A percentile compares a stretch with the other conserved stretches of the same genome.
phyloP scores from a whole-genome alignment of 1,140 invertebrate species.

The Panagrolaimus sp. region DNA sequence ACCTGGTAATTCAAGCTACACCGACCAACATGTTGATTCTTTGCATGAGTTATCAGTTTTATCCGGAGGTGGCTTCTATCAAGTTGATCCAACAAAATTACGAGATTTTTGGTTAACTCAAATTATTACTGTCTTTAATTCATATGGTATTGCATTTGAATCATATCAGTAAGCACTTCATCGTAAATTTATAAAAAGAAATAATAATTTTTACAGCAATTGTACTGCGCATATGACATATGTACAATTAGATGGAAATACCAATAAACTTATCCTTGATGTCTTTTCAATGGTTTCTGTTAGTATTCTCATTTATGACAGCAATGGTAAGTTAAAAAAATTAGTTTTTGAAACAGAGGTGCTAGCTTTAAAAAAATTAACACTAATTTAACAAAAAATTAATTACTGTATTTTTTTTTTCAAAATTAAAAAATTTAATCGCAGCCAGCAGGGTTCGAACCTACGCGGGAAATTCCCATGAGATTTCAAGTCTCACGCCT shows the following conservation, averaged over 20 bases:
- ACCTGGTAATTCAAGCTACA: not conserved
- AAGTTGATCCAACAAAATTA: not conserved
- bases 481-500: no score
- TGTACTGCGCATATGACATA: not conserved
- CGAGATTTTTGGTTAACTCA: not conserved
- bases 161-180: not conserved
- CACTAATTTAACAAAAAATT: no score
- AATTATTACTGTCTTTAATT: not conserved
- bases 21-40: not conserved
- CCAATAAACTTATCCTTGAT: not conserved
- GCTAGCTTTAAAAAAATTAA: no score
- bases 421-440: no score
- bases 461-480: no score
- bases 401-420: no score
- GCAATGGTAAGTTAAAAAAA: not conserved
- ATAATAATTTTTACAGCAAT: not conserved
- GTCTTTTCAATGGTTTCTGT: not conserved
- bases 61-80: not conserved
- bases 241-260: not conserved
- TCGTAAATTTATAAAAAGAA: no score
- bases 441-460: no score
- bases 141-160: not conserved
- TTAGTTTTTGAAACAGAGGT: no score
- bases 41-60: not conserved
- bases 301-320: not conserved